These are phyloP conservation scores for Athrips mouffetella DNA, from an alignment of 2,888 invertebrate species.

Conservation along the genomic window DNA sequence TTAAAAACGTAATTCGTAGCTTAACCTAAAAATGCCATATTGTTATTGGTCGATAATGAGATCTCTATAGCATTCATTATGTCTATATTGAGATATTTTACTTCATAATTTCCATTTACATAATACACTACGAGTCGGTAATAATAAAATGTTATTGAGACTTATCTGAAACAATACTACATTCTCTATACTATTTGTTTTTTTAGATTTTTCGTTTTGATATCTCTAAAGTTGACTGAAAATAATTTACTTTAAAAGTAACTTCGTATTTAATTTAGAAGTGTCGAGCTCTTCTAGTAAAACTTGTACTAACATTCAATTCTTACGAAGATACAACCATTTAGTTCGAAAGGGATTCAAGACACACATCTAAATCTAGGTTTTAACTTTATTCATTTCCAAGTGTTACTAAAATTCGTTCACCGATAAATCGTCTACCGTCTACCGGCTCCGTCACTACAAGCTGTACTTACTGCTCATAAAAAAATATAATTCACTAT, in stretches of 20 bases:
- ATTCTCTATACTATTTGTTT: slow-evolving; percentile 49
- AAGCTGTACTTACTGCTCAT: slow-evolving; percentile 43
- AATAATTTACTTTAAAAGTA: slow-evolving; percentile 33
- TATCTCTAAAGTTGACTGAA: slow-evolving; percentile 49
- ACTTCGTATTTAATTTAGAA: slow-evolving; percentile 32
- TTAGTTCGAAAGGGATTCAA: slow-evolving; percentile 47
- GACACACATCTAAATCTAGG: slow-evolving; percentile 54
- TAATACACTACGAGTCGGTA: slow-evolving; percentile 58
- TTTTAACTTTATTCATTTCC: slow-evolving; percentile 36
- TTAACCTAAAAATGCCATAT: slow-evolving; percentile 77
- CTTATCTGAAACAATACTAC: slow-evolving; percentile 64
- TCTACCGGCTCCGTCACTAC: slow-evolving; percentile 2
- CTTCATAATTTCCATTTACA: slow-evolving; percentile 57
- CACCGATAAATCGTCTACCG: slow-evolving; percentile 48
- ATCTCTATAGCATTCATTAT: slow-evolving; percentile 72
- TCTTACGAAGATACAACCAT: slow-evolving; percentile 56
- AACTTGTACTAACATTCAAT: slow-evolving; percentile 53
- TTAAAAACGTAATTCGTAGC: slow-evolving; percentile 48
- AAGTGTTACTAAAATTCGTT: slow-evolving; percentile 51
- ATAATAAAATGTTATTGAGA: slow-evolving; percentile 57
- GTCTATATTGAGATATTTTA: slow-evolving; percentile 63
- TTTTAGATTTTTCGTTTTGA: slow-evolving; percentile 51
- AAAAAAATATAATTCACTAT: slow-evolving; percentile 74
- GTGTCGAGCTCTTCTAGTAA: slow-evolving; percentile 32
- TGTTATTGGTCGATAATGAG: slow-evolving; percentile 78